Evolutionary conservation across 1,140 invertebrate species (phyloP), one percentile per base, ranked within the genome.

Genomic region (Mesaphorura yosii): DNA sequence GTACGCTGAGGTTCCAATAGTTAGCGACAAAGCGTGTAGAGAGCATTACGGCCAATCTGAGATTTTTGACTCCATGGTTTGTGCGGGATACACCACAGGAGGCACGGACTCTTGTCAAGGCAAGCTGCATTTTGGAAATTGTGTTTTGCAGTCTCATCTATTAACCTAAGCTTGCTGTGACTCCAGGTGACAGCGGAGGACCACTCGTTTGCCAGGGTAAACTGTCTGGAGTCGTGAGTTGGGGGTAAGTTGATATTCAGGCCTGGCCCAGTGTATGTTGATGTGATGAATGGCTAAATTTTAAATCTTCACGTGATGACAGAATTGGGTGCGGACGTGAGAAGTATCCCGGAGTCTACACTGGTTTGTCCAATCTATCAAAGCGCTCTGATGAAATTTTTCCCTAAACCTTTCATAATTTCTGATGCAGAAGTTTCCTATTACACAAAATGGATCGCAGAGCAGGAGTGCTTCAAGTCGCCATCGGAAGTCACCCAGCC

Each of bases 101-200:
- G 61, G 57, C n/a, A 53, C 42, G n/a, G 61, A 59, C 38, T 59
- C 61, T 7, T 63, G 57, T 19, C 60, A 62, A 49, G 60, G 3
- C 20, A 26, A 51, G 29, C 7, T 31, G 34, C 27, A 14, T 17
- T 17, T 17, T 6, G 39, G n/a, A 6, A 10, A 41, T 6, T 41
- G 6, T 7, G 22, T 41, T 41, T 10, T 41, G 5, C 7, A 19
- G n/a, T 41, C 6, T 41, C 6, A 7, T 41, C 28, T 39, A 50
- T 14, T 22, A 5, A 31, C 37, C 19, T 31, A 10, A 4, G 3
- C 20, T 31, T 34, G 29, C 10, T 3, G 22, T 17, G 28, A 48
- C 48, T 31, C 37, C 50, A 45, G 48, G 49, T 0, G 53, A 51
- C 17, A 40, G 37, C 23, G 45, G 42, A 48, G 58, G 58, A 38